Evolutionary conservation across 2,113 vertebrate species (phyloP), one percentile per base, ranked within the genome.

Genomic region (Apodemus sylvaticus): DNA sequence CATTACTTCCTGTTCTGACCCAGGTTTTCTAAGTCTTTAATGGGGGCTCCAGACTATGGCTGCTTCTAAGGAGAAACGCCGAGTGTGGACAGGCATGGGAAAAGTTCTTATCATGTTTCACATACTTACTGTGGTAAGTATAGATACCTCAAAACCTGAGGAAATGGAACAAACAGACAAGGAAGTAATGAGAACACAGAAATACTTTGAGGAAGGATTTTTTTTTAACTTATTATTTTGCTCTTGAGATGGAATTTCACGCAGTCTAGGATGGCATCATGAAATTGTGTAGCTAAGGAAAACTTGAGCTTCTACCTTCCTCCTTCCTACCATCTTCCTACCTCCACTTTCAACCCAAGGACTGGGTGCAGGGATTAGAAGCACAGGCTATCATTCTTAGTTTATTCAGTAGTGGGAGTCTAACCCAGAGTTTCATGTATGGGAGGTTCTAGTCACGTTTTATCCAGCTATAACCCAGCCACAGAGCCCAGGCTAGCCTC

Each of bases 161-260:
- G 74, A 89, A 91, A 94, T 82, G 48, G 95, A 83, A 94, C 39
- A 68, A 89, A 70, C 55, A 94, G 71, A 88, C 4, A 68, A 89
- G 62, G 78, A 91, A 89, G 51, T 82, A 89, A 58, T 36, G 77
- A 58, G 94, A 92, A 93, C 26, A 85, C 31, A 79, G 68, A 88
- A 58, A 89, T 34, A 95, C 36, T 93, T 66, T 77, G 71, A 97
- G 82, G 42, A 73, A 68, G 81, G n/a, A 20, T 73, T 73, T 73
- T 76, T 85, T n/a, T 68, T 89, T 36, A 4, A 86, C 86, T 90
- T 86, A 89, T 91, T 89, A 29, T 62, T 86, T 48, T n/a, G n/a
- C 11, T 14, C 53, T 53, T 86, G 42, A 68, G 83, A 45, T 5
- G 19, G 20, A 48, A 7, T 86, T 20, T 86, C 20, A 13, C 36